Evolutionary conservation across 2,797 vertebrate species (phyloP), one percentile per base, ranked within the genome.

Genomic region (Zenarchopterus dispar): DNA sequence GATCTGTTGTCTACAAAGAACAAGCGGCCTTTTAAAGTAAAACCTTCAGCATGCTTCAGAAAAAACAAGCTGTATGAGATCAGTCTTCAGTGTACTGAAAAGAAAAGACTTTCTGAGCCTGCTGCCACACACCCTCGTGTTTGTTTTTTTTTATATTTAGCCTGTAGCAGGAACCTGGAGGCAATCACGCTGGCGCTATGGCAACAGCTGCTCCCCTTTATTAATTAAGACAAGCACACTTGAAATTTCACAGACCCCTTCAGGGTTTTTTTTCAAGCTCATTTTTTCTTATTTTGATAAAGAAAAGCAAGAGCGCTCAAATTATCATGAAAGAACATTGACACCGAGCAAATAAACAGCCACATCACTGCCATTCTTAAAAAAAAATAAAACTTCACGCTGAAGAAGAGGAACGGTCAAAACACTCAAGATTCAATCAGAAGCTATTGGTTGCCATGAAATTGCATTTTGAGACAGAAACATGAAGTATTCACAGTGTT

Each of bases 121-220:
- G 61, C 33, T 36, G 33, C 33, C 33, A 36, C 33, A 36, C 33
- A 36, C 33, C 9, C 33, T 36, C 11, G 0, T 52, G 47, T 58
- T 85, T 75, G 75, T 26, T 64, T n/a, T n/a, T n/a, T n/a, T n/a
- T n/a, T n/a, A n/a, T 71, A 42, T 50, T 47, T 47, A 44, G 60
- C 81, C 77, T 28, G 58, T 44, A 77, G 85, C 64, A 7, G 44
- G 73, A 39, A 64, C 75, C 71, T 84, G 65, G 24, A 47, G 81
- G 70, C 68, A 60, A 67, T 52, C 51, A 58, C 10, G 9, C 33
- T 36, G 33, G 33, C 9, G 33, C 33, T 36, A 36, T 36, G 43
- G 57, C 65, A 84, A 50, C 77, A 78, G 81, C 76, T 83, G 83
- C 77, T 81, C 50, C 62, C 51, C 31, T 75, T 81, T 80, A 84